A percentile compares a stretch with the other conserved stretches of the same genome.
Conservation (phyloP, 2,797 vertebrate species). For the Harpagifer antarcticus region DNA sequence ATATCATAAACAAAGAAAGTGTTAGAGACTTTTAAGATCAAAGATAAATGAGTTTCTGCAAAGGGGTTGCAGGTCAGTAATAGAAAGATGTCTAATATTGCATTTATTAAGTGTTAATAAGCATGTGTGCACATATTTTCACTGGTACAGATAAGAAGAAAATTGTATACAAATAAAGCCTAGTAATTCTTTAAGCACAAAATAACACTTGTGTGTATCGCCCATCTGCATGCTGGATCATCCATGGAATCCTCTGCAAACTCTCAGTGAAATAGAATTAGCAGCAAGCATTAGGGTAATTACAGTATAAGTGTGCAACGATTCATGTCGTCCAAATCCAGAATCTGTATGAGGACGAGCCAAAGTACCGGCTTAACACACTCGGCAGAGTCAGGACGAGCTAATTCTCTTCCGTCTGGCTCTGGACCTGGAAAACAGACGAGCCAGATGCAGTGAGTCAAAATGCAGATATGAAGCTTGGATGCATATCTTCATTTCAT, state of each 20-base stretch:
- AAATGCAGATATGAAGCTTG: constrained; percentile 11
- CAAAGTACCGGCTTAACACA: constrained; percentile 54
- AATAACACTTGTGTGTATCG: neutral
- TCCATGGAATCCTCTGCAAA: constrained; percentile 39
- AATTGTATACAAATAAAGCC: neutral
- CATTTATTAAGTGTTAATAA: neutral
- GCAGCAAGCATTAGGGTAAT: constrained; percentile 59
- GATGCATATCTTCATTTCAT: neutral
- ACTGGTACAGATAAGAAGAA: neutral
- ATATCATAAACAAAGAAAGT: neutral
- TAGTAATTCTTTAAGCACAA: neutral
- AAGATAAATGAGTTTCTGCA: neutral
- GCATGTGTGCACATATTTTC: neutral
- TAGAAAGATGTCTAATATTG: neutral
- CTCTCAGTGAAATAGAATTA: constrained; percentile 46
- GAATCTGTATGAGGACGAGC: constrained; percentile 54
- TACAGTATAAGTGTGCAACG: constrained; percentile 50
- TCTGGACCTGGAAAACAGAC: constrained; percentile 13
- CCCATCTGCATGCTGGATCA: constrained; percentile 55
- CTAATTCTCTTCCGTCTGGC: constrained; percentile 30
- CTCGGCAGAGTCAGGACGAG: constrained; percentile 15
- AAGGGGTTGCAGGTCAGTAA: neutral
- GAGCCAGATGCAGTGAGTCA: constrained; percentile 13
- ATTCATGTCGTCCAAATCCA: constrained; percentile 62
- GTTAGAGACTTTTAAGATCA: neutral